Base-by-base conservation (phyloP, 2,113 vertebrate species). In the Dendropsophus ebraccatus region DNA sequence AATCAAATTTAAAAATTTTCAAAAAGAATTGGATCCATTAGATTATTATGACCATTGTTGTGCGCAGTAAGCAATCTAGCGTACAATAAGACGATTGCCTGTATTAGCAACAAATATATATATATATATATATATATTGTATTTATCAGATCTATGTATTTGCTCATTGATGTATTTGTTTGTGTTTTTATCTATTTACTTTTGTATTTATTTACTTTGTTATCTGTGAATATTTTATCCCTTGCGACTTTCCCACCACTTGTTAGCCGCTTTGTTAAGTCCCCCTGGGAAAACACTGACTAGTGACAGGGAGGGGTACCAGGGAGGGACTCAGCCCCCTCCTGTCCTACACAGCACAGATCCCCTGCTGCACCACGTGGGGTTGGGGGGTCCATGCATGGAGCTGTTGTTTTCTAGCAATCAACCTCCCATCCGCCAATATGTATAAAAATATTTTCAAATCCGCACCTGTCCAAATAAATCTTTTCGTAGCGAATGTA, bases 301-400 rank as follows among this genome's bases (percentile, higher is more conserved):
- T 45, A 49, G 41, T 74, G 72, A 16, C 72, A 74, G 41, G 72
- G 41, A 25, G 72, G 72, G 72, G 72, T 47, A 47, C n/a, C 23
- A 74, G 10, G 74, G 47, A 30, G 74, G 74, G 74, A 30, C n/a
- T 3, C n/a, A 32, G 14, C 13, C 32, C 47, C 35, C 65, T 30
- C 21, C 65, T 13, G 14, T 60, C 54, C 8, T 32, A 35, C 32
- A 35, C 35, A n/a, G 19, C 62, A 30, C 62, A 3, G 54, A 9
- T 25, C 21, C n/a, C 32, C 49, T 56, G 2, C 80, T 52, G 69
- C 54, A 62, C 83, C 73, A 84, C 56, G 72, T 84, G 82, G 82
- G 52, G 37, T 30, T 23, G 32, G 49, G 62, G 58, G 47, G 81
- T 28, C 70, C 69, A 14, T 56, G 30, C 50, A 56, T 14, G 23